phyloP scores from a whole-genome alignment of 2,888 invertebrate species.

The Eutolmus rufibarbis region DNA sequence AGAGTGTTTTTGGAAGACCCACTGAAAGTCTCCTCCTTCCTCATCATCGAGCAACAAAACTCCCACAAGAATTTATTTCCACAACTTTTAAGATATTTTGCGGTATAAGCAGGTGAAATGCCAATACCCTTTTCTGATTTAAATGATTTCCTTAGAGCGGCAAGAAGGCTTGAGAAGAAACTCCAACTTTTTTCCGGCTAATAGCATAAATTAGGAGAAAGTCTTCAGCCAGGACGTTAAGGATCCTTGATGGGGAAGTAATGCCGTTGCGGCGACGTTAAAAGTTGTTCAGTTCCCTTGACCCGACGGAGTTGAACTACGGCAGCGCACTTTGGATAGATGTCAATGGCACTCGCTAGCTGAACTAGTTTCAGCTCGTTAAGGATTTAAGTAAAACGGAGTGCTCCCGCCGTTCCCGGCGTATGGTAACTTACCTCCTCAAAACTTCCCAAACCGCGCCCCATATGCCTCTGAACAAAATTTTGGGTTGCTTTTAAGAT shows the following conservation, averaged over 20 bases:
- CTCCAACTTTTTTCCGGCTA: background rate
- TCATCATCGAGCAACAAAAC: background rate
- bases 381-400: background rate
- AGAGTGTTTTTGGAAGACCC: background rate
- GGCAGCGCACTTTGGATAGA: background rate
- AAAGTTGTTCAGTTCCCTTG: constrained; percentile 17
- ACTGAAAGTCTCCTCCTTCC: background rate
- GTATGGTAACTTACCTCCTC: background rate
- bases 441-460: background rate
- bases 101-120: background rate
- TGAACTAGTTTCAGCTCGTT: background rate
- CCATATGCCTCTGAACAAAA: background rate
- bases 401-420: background rate
- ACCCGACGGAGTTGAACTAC: background rate
- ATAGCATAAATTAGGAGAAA: background rate
- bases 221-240: background rate
- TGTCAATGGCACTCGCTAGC: background rate
- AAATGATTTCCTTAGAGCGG: background rate
- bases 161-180: background rate
- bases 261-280: background rate
- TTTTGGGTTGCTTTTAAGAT: background rate
- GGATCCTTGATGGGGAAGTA: background rate
- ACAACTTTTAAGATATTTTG: background rate
- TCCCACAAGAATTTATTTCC: background rate
- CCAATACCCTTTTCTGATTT: background rate